A percentile compares a stretch with the other conserved stretches of the same genome.
Conservation (phyloP, 2,113 vertebrate species). For the Caranx melampygus region DNA sequence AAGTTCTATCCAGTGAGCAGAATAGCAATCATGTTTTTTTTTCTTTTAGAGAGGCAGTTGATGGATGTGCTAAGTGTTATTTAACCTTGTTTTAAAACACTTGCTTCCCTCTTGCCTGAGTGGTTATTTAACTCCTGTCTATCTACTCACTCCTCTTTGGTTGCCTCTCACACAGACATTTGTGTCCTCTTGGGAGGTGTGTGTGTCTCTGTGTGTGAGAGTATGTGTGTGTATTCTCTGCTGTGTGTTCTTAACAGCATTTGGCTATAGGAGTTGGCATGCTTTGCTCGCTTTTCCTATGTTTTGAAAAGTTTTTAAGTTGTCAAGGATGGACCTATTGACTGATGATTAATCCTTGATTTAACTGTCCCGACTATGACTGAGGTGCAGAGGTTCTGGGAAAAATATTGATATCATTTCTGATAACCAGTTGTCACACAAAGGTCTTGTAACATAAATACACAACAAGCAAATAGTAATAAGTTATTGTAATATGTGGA, state of each 20-base stretch:
- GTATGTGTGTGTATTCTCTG: slow-evolving; percentile 3
- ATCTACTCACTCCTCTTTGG: slow-evolving; percentile 64
- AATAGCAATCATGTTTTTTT: slow-evolving; percentile 60
- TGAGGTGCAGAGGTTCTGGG: slow-evolving; percentile 37
- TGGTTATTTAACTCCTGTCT: slow-evolving; percentile 82
- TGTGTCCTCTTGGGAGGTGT: slow-evolving; percentile 55
- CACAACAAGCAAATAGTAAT: neutral
- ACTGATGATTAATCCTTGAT: slow-evolving; percentile 20
- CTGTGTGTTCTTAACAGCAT: slow-evolving; percentile 49
- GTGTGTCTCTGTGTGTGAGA: slow-evolving; percentile 43
- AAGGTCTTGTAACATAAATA: slow-evolving; percentile 28
- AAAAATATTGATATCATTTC: slow-evolving; percentile 1
- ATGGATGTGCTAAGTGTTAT: slow-evolving; percentile 84
- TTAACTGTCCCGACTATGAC: slow-evolving; percentile 29
- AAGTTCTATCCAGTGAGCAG: slow-evolving; percentile 56
- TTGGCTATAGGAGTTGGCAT: slow-evolving; percentile 47
- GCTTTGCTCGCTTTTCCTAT: slow-evolving; percentile 64
- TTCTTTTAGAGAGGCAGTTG: slow-evolving; percentile 73
- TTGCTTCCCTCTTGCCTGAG: slow-evolving; percentile 81
- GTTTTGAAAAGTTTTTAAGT: slow-evolving; percentile 67
- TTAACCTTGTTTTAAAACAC: slow-evolving; percentile 86
- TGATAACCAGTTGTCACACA: slow-evolving; percentile 15
- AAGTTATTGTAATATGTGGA: slow-evolving; percentile 13
- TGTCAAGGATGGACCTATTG: slow-evolving; percentile 64
- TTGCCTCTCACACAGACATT: slow-evolving; percentile 62